These are phyloP conservation scores for Gasterosteus nipponicus DNA, from an alignment of 2,113 vertebrate species.

Conservation along the genomic window DNA sequence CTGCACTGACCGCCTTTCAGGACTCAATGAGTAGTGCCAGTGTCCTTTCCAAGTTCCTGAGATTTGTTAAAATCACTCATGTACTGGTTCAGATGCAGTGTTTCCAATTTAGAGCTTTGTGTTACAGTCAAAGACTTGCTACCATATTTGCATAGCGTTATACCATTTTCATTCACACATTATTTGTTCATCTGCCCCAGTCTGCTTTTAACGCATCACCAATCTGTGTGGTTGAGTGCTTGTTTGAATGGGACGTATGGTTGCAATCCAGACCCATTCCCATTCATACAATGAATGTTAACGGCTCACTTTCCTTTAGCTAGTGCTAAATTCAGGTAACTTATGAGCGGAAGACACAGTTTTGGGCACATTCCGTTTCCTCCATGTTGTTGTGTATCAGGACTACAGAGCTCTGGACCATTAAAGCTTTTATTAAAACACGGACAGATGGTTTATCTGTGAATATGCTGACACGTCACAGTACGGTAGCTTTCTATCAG, in stretches of 20 bases:
- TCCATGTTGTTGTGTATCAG: slow-evolving; percentile 3
- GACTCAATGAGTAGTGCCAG: slow-evolving; percentile 7
- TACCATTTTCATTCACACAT: neutral
- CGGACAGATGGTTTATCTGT: slow-evolving; percentile 26
- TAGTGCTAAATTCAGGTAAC: neutral
- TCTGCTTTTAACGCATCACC: neutral
- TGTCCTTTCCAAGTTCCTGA: slow-evolving; percentile 24
- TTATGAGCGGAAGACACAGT: slow-evolving; percentile 8
- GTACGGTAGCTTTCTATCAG: slow-evolving; percentile 55
- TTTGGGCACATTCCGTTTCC: neutral
- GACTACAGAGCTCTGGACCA: slow-evolving; percentile 21
- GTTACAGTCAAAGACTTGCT: neutral
- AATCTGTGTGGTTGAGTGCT: neutral
- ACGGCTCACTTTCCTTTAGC: neutral
- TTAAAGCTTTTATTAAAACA: slow-evolving; percentile 43
- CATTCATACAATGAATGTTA: neutral
- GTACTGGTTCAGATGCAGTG: neutral
- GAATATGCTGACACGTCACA: slow-evolving; percentile 72
- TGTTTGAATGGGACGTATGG: neutral
- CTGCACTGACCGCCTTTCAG: slow-evolving; percentile 5
- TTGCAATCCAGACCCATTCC: neutral
- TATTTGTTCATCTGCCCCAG: slow-evolving; percentile 12
- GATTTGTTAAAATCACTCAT: slow-evolving; percentile 20
- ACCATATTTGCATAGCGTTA: neutral
- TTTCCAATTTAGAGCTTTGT: neutral